Conservation (phyloP, 2,113 vertebrate species). For the Thalassarche chlororhynchos region DNA sequence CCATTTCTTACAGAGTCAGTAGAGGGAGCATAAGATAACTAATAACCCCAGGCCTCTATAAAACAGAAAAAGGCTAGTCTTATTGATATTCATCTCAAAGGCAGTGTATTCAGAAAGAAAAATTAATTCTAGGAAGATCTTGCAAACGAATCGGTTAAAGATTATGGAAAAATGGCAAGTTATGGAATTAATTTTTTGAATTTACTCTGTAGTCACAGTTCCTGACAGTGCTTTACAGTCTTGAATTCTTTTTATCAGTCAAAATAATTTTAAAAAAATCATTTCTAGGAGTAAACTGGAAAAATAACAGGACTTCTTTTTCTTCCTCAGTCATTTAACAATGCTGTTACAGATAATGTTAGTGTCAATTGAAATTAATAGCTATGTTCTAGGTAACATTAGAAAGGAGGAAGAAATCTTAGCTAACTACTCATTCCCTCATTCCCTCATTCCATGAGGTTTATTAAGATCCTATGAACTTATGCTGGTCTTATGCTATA, state of each 20-base stretch:
- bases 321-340: neutral
- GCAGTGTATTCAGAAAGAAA: neutral
- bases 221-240: neutral
- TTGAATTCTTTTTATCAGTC: neutral
- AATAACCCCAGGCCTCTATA: neutral
- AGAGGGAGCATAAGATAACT: slow-evolving; percentile 22
- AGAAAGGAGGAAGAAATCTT: neutral
- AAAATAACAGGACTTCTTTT: neutral
- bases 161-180: neutral
- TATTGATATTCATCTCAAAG: neutral
- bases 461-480: neutral
- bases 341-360: neutral
- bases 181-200: neutral
- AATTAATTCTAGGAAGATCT: neutral
- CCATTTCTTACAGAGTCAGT: neutral
- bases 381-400: neutral
- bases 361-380: neutral
- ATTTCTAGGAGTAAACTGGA: neutral
- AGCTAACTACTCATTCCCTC: neutral
- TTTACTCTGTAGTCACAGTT: neutral
- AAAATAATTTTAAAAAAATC: neutral
- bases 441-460: neutral
- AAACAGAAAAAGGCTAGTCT: neutral
- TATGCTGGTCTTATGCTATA: neutral
- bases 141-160: neutral